A percentile compares a stretch with the other conserved stretches of the same genome.
Conservation (phyloP, 1,140 invertebrate genomes). For the Cyclina sinensis region DNA sequence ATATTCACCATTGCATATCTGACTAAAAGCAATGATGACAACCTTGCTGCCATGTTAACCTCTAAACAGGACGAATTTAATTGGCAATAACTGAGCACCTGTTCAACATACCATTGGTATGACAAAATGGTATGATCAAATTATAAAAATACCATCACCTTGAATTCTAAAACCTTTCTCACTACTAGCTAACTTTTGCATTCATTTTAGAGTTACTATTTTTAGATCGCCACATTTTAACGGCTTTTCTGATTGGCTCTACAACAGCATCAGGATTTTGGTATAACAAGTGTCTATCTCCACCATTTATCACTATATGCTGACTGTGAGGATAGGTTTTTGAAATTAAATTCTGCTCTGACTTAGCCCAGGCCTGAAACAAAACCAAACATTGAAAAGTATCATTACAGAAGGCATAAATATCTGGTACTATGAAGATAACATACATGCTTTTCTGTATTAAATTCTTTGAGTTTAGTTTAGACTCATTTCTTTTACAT, state of each 20-base stretch:
- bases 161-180: background rate
- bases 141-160: background rate
- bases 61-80: too few species aligned
- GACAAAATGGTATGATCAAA: too few species aligned
- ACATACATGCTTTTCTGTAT: too few species aligned
- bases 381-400: background rate
- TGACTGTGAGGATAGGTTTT: conserved; percentile 78
- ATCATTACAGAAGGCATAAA: background rate
- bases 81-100: too few species aligned
- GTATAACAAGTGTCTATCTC: conserved; percentile 84
- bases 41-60: too few species aligned
- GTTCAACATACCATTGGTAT: too few species aligned
- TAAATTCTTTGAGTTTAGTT: too few species aligned
- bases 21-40: too few species aligned
- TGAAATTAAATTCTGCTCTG: conserved; percentile 82
- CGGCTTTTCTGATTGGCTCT: conserved; percentile 80
- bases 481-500: too few species aligned
- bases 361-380: conserved; percentile 85
- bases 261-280: conserved; percentile 78
- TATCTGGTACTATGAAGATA: too few species aligned
- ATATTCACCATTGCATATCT: too few species aligned
- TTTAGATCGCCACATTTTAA: conserved; percentile 74
- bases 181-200: conserved; percentile 15
- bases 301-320: conserved; percentile 84
- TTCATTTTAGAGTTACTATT: conserved; percentile 42